Base-by-base conservation (phyloP, 1,140 invertebrate species). In the Drosophila parvula region DNA sequence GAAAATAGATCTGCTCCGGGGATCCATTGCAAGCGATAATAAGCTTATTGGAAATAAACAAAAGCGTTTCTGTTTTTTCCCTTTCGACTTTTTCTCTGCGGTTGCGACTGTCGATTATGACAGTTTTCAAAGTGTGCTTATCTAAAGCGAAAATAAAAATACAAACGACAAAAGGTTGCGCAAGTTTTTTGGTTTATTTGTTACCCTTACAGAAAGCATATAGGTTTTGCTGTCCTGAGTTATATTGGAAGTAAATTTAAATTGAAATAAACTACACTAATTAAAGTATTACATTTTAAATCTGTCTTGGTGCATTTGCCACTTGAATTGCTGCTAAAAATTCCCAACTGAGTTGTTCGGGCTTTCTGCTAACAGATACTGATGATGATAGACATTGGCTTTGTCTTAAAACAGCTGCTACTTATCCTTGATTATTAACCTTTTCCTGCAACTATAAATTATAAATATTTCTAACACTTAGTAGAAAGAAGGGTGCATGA, bases 111-210 rank as follows among this genome's bases (percentile, higher is more conserved):
- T 75, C 65, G 51, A 68, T 81, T 75, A 48, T 71, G 65, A 62
- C 65, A 64, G 53, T 44, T 22, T 22, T 48, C 55, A 28, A 32
- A 18, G 63, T 67, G 63, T 43, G 78, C 65, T 85, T 81, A 85
- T 86, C 74, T 84, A 74, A 74, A 80, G 51, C 47, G 43, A 45
- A 53, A 74, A 70, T 16, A 71, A 14, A 56, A 70, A 59, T 12
- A 55, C 22, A 48, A 61, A 68, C 51, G 41, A 53, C 11, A 7
- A 64, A 62, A 65, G 41, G 63, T 82, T 86, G 83, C 62, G 70
- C 62, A 86, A 79, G 47, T 47, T 74, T 73, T 59, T 69, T 57
- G 60, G 36, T 57, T 28, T 59, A 48, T 51, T 40, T 38, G 32
- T 40, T 40, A 27, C 16, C 14, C 36, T 63, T 14, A 5, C 6